These are phyloP conservation scores for Crotalus horridus DNA, from an alignment of 2,113 vertebrate species.

Conservation along the genomic window DNA sequence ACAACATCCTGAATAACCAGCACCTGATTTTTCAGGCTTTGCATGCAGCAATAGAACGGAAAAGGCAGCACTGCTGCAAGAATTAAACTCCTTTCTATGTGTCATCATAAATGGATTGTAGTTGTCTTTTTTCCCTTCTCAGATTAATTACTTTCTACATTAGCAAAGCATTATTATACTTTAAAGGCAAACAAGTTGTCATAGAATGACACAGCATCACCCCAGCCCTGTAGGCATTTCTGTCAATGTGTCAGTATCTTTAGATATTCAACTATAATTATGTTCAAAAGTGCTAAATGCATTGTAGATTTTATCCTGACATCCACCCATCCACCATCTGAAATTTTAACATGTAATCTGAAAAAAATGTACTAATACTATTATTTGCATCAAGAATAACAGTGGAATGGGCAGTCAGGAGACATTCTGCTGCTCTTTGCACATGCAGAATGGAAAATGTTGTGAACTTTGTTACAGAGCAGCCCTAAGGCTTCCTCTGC, in stretches of 20 bases:
- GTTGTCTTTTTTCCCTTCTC: not conserved
- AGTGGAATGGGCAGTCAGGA: not conserved
- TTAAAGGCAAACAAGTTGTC: not conserved
- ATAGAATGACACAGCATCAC: not conserved
- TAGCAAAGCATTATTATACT: not conserved
- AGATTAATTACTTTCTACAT: not conserved
- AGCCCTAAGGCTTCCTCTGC: not conserved
- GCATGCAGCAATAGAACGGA: constrained; percentile 61
- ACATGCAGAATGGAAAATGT: not conserved
- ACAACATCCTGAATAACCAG: constrained; percentile 74
- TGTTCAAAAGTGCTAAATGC: not conserved
- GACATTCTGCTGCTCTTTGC: not conserved
- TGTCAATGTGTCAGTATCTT: not conserved
- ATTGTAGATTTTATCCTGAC: not conserved
- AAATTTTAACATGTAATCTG: not conserved
- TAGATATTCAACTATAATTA: not conserved
- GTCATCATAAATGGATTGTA: not conserved
- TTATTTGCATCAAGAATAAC: not conserved
- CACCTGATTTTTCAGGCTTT: constrained; percentile 67
- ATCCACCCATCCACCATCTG: not conserved
- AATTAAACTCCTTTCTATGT: not conserved
- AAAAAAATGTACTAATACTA: not conserved
- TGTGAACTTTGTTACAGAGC: not conserved
- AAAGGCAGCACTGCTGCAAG: constrained; percentile 43
- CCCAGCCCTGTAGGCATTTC: not conserved